These are phyloP conservation scores for Macrotus californicus DNA, from an alignment of 2,113 vertebrate genomes.

Conservation along the genomic window DNA sequence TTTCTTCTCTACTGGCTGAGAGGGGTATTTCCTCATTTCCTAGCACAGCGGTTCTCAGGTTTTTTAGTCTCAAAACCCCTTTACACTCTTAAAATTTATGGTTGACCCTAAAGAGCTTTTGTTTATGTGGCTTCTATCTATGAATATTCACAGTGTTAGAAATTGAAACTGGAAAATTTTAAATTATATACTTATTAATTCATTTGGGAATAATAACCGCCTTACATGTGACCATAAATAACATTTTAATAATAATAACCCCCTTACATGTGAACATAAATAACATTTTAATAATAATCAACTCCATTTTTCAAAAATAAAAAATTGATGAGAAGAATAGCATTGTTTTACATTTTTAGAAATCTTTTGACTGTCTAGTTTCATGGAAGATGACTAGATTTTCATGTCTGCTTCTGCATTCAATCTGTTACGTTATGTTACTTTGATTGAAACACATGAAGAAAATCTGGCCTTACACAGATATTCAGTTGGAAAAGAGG, in stretches of 20 bases:
- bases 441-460: not conserved
- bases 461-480: not conserved
- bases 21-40: not conserved
- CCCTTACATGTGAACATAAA: not conserved
- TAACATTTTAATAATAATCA: constrained; percentile 11
- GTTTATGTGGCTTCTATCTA: not conserved
- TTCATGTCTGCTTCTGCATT: not conserved
- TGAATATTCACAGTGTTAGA: not conserved
- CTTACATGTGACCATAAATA: not conserved
- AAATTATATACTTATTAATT: not conserved
- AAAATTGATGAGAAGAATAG: not conserved
- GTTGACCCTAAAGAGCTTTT: not conserved
- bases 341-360: not conserved
- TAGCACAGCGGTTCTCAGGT: not conserved
- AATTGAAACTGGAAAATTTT: not conserved
- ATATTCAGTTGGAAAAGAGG: not conserved
- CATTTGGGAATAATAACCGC: not conserved
- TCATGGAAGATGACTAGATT: not conserved
- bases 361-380: not conserved
- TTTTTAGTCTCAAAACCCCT: not conserved
- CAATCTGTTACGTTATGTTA: not conserved
- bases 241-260: not conserved
- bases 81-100: not conserved
- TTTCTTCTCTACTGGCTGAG: not conserved
- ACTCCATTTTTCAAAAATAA: not conserved